A percentile compares a stretch with the other conserved stretches of the same genome.
phyloP scores from a whole-genome alignment of 2,113 vertebrate species.

The Lepisosteus osseus region DNA sequence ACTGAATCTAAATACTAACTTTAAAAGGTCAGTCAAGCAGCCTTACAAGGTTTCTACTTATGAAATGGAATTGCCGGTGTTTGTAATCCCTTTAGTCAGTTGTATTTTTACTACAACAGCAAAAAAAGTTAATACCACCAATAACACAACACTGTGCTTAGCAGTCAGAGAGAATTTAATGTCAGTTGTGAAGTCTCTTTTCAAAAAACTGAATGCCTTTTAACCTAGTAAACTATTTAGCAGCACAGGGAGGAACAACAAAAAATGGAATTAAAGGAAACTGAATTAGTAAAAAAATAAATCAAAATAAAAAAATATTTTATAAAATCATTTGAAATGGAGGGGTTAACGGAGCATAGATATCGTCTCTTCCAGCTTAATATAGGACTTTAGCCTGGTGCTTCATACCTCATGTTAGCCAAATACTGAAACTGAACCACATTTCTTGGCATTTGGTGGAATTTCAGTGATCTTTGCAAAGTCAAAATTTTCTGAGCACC shows the following conservation, averaged over 20 bases:
- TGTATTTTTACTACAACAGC: background rate
- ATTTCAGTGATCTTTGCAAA: background rate
- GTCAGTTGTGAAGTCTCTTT: constrained; percentile 20
- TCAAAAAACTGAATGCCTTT: constrained; percentile 26
- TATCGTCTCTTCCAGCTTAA: background rate
- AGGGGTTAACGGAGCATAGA: constrained; percentile 1
- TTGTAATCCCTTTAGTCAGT: background rate
- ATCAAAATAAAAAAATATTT: background rate
- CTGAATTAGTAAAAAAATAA: constrained; percentile 12
- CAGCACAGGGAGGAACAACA: constrained; percentile 37
- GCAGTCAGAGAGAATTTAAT: background rate
- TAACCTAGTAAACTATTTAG: constrained; percentile 26
- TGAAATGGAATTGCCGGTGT: background rate
- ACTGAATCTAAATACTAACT: no score
- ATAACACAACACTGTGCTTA: background rate
- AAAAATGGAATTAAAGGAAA: constrained; percentile 19
- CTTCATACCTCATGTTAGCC: background rate
- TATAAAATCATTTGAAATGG: background rate
- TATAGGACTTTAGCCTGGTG: constrained; percentile 3
- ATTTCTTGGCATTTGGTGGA: no score
- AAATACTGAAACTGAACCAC: background rate
- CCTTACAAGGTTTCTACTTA: background rate
- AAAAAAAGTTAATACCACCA: background rate
- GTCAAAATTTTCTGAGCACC: background rate
- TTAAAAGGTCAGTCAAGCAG: no score